phyloP scores from a whole-genome alignment of 2,888 invertebrate species.

The Synergus gifuensis region DNA sequence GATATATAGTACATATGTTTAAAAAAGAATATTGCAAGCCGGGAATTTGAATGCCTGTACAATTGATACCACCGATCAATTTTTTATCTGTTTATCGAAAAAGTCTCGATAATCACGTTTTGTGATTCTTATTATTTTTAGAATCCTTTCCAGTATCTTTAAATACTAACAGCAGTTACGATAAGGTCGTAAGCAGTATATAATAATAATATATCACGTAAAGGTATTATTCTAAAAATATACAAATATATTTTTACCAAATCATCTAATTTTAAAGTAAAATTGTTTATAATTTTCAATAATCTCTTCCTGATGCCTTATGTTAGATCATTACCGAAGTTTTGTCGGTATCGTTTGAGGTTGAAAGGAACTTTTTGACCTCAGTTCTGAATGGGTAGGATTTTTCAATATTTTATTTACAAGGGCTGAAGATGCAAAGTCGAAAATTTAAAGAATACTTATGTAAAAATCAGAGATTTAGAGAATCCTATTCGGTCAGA shows the following conservation, averaged over 20 bases:
- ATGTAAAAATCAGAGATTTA: background rate
- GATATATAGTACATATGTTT: background rate
- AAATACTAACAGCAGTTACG: background rate
- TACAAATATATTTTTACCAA: constrained; percentile 32
- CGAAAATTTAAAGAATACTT: background rate
- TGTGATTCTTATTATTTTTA: constrained; percentile 9
- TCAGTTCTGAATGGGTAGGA: background rate
- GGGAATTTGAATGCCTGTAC: background rate
- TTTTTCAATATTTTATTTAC: background rate
- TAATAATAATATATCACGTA: background rate
- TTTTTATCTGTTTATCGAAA: constrained; percentile 14
- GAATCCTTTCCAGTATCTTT: constrained; percentile 4
- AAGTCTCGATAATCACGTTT: constrained; percentile 10
- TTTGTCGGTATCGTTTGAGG: background rate
- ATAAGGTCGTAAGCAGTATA: background rate
- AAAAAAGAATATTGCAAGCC: background rate
- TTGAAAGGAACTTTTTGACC: background rate
- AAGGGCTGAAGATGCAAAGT: background rate
- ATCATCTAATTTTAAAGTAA: background rate
- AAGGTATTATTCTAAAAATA: constrained; percentile 22
- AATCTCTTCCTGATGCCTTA: background rate
- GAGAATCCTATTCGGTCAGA: background rate
- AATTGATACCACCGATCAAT: constrained; percentile 12
- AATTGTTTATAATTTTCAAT: constrained; percentile 7
- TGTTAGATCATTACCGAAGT: background rate